Conservation (phyloP, 1,140 invertebrate species). For the Orussus abietinus region DNA sequence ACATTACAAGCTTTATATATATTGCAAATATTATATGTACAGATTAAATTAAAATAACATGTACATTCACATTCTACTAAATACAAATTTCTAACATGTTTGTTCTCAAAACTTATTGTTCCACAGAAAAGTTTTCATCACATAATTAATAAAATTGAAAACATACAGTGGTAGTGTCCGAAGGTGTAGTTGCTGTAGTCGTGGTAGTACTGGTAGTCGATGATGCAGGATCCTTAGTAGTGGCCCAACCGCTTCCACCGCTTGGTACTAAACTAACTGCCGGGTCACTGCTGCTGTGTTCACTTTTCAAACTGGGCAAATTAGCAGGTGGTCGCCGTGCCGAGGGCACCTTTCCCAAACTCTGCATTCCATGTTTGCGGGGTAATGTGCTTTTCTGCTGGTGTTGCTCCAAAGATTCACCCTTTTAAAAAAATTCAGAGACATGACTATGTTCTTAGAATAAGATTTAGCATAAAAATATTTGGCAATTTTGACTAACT, state of each 20-base stretch:
- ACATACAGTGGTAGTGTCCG: slow-evolving; percentile 40
- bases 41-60: too few relatives aligned
- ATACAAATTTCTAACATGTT: too few relatives aligned
- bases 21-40: too few relatives aligned
- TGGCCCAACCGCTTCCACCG: slow-evolving; percentile 71
- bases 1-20: too few relatives aligned
- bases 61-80: slow-evolving; percentile 6
- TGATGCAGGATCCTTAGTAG: slow-evolving; percentile 48
- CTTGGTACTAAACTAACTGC: slow-evolving; percentile 69
- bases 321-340: slow-evolving; percentile 93
- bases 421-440: slow-evolving; percentile 53
- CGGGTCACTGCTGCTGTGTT: slow-evolving; percentile 75
- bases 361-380: slow-evolving; percentile 98
- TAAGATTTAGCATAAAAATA: slow-evolving; percentile 11
- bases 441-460: slow-evolving; percentile 2
- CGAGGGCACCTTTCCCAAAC: slow-evolving; percentile 94
- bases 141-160: background rate
- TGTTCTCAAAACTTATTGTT: too few relatives aligned
- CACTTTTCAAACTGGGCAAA: slow-evolving; percentile 95
- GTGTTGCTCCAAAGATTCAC: slow-evolving; percentile 82
- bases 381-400: slow-evolving; percentile 82
- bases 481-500: slow-evolving; percentile 44
- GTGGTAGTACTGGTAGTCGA: slow-evolving; percentile 40
- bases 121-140: slow-evolving; percentile 6
- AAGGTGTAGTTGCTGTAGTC: slow-evolving; percentile 43